Base-by-base conservation (phyloP, 2,888 invertebrate species). In the Athalia rosae region DNA sequence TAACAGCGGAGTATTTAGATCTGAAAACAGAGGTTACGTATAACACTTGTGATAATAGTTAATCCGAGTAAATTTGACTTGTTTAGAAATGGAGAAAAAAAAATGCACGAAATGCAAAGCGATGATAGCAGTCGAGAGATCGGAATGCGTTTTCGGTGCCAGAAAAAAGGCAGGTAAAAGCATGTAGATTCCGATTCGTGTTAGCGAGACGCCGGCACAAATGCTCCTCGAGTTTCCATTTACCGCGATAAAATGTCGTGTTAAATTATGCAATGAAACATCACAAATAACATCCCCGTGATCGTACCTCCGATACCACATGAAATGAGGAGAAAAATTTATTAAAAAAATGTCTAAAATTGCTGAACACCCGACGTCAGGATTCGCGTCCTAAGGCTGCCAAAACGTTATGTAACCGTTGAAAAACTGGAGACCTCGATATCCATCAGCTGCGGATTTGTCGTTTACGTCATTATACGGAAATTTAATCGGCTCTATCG, bases 61-160 rank as follows among this genome's bases (percentile, higher is more conserved):
- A 15, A 11, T 45, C 15, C 41, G 9, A 48, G 13, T 3, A 48
- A 7, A 48, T 8, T 3, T 28, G 15, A 8, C 48, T 15, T 66
- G 15, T 66, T 45, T 9, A 7, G 3, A 67, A 64, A 64, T 64
- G 47, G 6, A 64, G 8, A 13, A 76, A 71, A 76, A 71, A 66
- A 11, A 66, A 77, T 43, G 66, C 56, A 28, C 45, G 50, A 73
- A 73, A 79, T 69, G 59, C 63, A 76, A 82, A 74, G 58, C 69
- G 71, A 79, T 71, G 79, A 81, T 59, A 79, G 79, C 63, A 84
- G 79, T 81, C 83, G 80, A 82, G 66, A 76, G 84, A 84, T 82
- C 74, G 84, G 83, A 84, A 84, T 84, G 84, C 80, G 78, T 78
- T 82, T 76, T 67, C 78, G 71, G 80, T 81, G 83, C 81, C 80